Percentiles rank a stretch among this genome's conserved stretches.
Evolutionary conservation across 2,797 vertebrate species (phyloP).

Genomic region (Steatocranus sp.): DNA sequence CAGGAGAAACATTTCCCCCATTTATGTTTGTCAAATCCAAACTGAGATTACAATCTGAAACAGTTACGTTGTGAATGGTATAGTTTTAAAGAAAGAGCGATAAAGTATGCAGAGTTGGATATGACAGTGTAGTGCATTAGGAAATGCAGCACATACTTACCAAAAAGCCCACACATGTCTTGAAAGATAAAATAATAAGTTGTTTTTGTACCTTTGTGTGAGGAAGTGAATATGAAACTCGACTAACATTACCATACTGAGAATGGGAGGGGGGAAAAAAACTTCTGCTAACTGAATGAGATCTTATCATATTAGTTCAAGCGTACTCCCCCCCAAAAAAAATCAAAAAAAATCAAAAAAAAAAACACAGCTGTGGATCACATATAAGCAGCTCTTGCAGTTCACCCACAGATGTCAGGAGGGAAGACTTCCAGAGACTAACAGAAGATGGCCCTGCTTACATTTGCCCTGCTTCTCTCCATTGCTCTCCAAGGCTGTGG

Average conservation of each 20-base stretch:
- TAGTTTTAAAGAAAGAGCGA: not conserved
- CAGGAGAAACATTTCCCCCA: not conserved
- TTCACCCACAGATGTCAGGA: not conserved
- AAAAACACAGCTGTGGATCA: not conserved
- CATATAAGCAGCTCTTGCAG: conserved; percentile 19
- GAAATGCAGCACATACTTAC: not conserved
- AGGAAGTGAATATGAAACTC: conserved; percentile 14
- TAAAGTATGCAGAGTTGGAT: not conserved
- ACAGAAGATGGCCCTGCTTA: conserved; percentile 39
- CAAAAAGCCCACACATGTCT: not conserved
- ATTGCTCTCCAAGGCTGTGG: conserved; percentile 36
- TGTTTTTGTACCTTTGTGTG: not conserved
- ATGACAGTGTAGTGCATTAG: not conserved
- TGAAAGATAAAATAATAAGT: not conserved
- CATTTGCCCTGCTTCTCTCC: conserved; percentile 37
- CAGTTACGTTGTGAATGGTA: not conserved
- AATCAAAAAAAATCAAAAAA: not conserved
- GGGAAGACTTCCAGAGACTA: not conserved
- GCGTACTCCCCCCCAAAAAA: rapidly evolving
- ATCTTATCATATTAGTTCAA: conserved; percentile 2
- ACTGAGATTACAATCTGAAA: not conserved
- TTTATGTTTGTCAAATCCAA: not conserved
- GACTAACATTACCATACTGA: not conserved
- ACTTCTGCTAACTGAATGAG: not conserved
- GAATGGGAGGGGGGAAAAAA: not conserved